These are phyloP conservation scores for Stichodactyla mertensii DNA, from an alignment of 64 coral and sea anemone species.

Conservation along the genomic window DNA sequence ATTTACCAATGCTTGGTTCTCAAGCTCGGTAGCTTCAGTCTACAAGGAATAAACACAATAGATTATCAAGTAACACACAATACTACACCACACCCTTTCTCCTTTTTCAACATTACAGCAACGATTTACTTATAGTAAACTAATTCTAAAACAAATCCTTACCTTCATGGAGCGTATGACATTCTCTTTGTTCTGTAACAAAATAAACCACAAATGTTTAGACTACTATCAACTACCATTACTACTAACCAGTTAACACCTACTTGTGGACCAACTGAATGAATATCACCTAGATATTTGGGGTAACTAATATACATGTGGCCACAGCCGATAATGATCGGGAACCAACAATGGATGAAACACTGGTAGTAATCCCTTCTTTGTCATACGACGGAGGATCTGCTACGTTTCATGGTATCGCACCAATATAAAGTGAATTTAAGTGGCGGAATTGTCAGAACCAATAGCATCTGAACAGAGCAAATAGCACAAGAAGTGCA, in stretches of 20 bases:
- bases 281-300: no score
- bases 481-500: background rate
- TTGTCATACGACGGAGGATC: no score
- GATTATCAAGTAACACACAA: background rate
- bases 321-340: no score
- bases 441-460: no score
- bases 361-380: no score
- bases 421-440: no score
- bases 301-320: no score
- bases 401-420: no score
- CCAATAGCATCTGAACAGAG: background rate
- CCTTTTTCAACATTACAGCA: no score
- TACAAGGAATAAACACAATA: slow-evolving; percentile 7
- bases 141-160: background rate
- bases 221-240: no score
- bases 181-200: slow-evolving; percentile 83
- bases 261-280: background rate
- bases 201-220: slow-evolving; percentile 8
- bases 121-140: no score
- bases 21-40: slow-evolving; percentile 83
- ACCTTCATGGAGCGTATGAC: slow-evolving; percentile 85
- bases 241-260: background rate
- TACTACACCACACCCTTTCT: background rate
- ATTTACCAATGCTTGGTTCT: slow-evolving; percentile 71
- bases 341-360: no score